These are phyloP conservation scores for Galago senegalensis DNA, from an alignment of 2,797 vertebrate species.

Conservation along the genomic window DNA sequence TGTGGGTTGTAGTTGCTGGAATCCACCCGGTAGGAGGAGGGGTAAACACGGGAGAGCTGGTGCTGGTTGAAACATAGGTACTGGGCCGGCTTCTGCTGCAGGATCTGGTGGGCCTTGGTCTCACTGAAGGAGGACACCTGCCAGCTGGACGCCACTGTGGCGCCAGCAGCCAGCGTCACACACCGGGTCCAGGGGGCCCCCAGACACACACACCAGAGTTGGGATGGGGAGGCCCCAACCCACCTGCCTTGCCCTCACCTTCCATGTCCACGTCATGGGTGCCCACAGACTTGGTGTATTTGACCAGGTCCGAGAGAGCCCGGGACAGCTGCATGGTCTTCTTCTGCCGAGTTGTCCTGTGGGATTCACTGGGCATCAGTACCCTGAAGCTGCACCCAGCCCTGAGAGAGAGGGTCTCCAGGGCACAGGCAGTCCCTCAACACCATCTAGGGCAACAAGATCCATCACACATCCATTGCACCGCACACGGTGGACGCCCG, in stretches of 20 bases:
- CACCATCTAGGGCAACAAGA: fast-evolving
- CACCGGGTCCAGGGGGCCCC: neutral
- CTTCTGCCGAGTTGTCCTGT: constrained; percentile 93
- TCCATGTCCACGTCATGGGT: constrained; percentile 95
- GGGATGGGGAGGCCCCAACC: neutral
- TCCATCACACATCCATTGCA: fast-evolving
- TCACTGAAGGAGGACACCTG: constrained; percentile 99
- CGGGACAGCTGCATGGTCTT: constrained; percentile 98
- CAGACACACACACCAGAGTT: neutral
- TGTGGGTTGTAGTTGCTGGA: constrained; percentile 99
- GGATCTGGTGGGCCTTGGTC: constrained; percentile 97
- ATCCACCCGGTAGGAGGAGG: constrained; percentile 97
- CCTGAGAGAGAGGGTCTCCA: fast-evolving
- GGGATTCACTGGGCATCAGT: neutral
- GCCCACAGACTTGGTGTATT: constrained; percentile 97
- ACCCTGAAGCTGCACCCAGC: neutral
- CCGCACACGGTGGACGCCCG: fast-evolving
- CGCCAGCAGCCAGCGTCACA: fast-evolving
- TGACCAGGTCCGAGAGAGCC: constrained; percentile 98
- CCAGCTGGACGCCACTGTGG: constrained; percentile 93
- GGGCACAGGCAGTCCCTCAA: neutral
- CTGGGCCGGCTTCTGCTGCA: constrained; percentile 95
- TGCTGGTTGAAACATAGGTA: constrained; percentile 97
- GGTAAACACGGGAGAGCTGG: constrained; percentile 97
- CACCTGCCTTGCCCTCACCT: constrained; percentile 43